Evolutionary conservation across 1,140 invertebrate genomes (phyloP), one percentile per base, ranked within the genome.

Genomic region (Ceratoteleas bidentatus): DNA sequence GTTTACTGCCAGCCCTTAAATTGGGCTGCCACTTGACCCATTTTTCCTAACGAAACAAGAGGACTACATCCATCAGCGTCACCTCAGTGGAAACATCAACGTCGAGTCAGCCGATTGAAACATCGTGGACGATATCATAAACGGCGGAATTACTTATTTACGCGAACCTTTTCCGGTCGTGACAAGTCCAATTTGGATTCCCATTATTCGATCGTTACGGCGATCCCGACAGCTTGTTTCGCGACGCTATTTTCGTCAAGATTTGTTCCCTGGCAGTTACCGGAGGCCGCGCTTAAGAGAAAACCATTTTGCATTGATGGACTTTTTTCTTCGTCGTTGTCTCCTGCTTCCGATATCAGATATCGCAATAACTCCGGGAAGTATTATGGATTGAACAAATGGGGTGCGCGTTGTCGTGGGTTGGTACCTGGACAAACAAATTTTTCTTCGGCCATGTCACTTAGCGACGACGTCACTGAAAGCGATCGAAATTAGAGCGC

Each of bases 151-250:
- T 43, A 43, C n/a, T 43, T n/a, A 10, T 43, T n/a, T 9, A 43
- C 40, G n/a, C 40, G 40, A n/a, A 43, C 8, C 16, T 53, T n/a
- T 15, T 5, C 15, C 50, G 6, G 50, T 16, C 24, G 5, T 53
- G 34, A 53, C 53, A 53, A 60, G 15, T 60, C 16, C 47, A 40
- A 60, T 60, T 58, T 53, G 15, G 9, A 11, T 50, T 1, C 15
- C 14, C 16, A 53, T 53, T 70, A 70, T 60, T 60, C 57, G 40
- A 36, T 47, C 52, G 33, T 36, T 9, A 47, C 8, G n/a, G n/a
- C n/a, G 36, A 47, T 57, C 52, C 2, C 14, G 38, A 53, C 47
- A 15, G 15, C 54, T 64, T 52, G 49, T 52, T 64, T 64, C 40
- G 47, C 34, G 1, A 7, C 13, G 13, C 61, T 15, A 11, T 34